Conservation (phyloP, 2,888 invertebrate species). For the Silvanus unidentatus region DNA sequence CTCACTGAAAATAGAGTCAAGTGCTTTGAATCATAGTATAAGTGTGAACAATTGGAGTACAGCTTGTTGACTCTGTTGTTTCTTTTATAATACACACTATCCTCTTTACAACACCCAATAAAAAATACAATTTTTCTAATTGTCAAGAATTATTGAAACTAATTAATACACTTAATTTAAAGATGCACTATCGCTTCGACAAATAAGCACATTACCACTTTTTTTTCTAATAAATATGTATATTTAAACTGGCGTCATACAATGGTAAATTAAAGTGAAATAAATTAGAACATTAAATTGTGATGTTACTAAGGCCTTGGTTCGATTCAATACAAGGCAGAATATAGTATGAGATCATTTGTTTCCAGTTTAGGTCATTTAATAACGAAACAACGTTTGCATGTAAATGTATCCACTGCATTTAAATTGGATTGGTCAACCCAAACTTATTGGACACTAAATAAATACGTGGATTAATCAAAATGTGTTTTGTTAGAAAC, state of each 20-base stretch:
- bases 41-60: constrained; percentile 14
- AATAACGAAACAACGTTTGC: constrained; percentile 17
- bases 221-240: too few relatives aligned
- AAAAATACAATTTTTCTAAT: too few relatives aligned
- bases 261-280: constrained; percentile 10
- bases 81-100: too few relatives aligned
- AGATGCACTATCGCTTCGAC: too few relatives aligned
- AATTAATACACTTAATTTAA: too few relatives aligned
- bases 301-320: neutral
- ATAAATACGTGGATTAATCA: constrained; percentile 13
- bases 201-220: too few relatives aligned
- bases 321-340: constrained; percentile 7
- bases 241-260: constrained; percentile 31
- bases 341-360: constrained; percentile 15
- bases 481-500: constrained; percentile 4
- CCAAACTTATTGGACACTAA: constrained; percentile 15
- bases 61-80: too few relatives aligned
- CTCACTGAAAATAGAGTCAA: constrained; percentile 14
- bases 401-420: constrained; percentile 16
- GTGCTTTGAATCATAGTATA: constrained; percentile 9
- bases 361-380: constrained; percentile 18
- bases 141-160: too few relatives aligned
- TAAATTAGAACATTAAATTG: constrained; percentile 5
- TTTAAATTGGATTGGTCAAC: constrained; percentile 16
- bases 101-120: too few relatives aligned